Evolutionary conservation across 2,113 vertebrate species (phyloP), one percentile per base, ranked within the genome.

Genomic region (Hypocryptadius cinnamomeus): DNA sequence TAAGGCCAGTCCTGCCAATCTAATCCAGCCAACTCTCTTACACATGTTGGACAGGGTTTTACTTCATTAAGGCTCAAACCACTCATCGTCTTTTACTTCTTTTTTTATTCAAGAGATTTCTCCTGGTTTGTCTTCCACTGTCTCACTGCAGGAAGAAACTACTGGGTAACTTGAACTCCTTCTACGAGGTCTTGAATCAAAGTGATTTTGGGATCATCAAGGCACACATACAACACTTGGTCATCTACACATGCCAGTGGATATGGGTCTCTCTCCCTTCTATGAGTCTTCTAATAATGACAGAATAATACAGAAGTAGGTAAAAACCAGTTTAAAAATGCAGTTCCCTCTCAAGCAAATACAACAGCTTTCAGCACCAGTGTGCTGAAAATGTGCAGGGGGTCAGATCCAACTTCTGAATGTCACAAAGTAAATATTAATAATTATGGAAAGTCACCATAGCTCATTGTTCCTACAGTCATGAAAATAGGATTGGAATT

Each of bases 201-300:
- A 73, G 25, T 35, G 22, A 71, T 78, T 70, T 59, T 69, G 22
- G 25, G 39, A 33, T 48, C 25, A 73, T 71, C n/a, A 59, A 59
- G 44, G 23, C 24, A 66, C 20, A 65, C 53, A 48, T 76, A 56
- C 9, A 53, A 37, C 14, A 30, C 14, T 56, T 1, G 3, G 6
- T 21, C 3, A 1, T n/a, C 11, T 53, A 33, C 31, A 66, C 0
- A 1, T 16, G 12, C 8, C 35, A 53, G 14, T 20, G 21, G 22
- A 64, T 37, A 54, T 31, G 18, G 3, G 3, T 40, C n/a, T 60
- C 3, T 33, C 10, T 61, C 60, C 22, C 31, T 53, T 45, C 53
- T 45, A 6, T 13, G 14, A 24, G 39, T 56, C 51, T 63, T 85
- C 54, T 54, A 8, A 50, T 51, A 57, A 44, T 10, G 20, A 78